Base-by-base conservation (phyloP, 2,113 vertebrate genomes). In the Oreochromis aureus region DNA sequence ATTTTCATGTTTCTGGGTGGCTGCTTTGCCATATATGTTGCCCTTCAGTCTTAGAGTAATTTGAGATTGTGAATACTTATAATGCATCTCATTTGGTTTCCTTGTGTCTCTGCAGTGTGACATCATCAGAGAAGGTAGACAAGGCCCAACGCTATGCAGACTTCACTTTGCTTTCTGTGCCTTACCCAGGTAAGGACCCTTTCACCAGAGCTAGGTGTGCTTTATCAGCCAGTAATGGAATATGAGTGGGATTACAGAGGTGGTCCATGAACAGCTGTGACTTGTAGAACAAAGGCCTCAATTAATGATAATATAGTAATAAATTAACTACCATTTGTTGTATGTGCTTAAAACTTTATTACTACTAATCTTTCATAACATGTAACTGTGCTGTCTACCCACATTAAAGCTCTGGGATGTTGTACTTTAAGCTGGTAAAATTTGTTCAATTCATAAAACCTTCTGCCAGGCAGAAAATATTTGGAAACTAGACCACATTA, bases 71-170 rank as follows among this genome's bases (percentile, higher is more conserved):
- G 32, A 32, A 24, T 12, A 16, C 19, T 46, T 2, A 4, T 27
- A 48, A 73, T 8, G 80, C 1, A 7, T 13, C 16, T 34, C 3
- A 44, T 15, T 27, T 41, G 34, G 16, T 6, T 2, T 51, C 6
- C 80, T 5, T 86, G 7, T 85, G 6, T 82, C 16, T 90, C 12
- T 91, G 51, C 93, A 99, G 99, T 86, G 98, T 99, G 86, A 99
- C 99, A 0, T 99, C 99, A 73, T 99, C 99, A 6, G 99, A 99
- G 95, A 99, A 99, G 91, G 99, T 98, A 94, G 99, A 99, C 96
- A 99, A 99, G 96, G 99, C 98, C 82, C 98, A 99, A 95, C 98
- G 99, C 90, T 99, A 99, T 10, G 98, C 99, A 91, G 98, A 99
- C 95, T 99, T 99, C 95, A 98, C 97, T 0, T 97, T 99, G 92